These are phyloP conservation scores for Rhineura floridana DNA, from an alignment of 2,113 vertebrate species.

Conservation along the genomic window DNA sequence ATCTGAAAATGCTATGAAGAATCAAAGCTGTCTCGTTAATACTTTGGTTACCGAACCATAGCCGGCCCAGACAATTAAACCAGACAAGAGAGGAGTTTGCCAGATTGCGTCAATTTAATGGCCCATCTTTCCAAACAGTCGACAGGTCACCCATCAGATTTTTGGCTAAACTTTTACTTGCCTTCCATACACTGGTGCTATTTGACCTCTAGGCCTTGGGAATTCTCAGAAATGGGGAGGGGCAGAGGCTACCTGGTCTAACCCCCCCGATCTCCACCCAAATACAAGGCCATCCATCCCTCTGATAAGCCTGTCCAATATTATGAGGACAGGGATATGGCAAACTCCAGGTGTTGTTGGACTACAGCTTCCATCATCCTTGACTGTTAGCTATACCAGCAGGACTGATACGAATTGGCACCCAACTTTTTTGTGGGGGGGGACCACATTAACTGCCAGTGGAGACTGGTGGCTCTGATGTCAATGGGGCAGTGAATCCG, in stretches of 20 bases:
- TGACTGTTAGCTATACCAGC: no score
- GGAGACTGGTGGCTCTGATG: no score
- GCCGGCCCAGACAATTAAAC: background rate
- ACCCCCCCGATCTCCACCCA: background rate
- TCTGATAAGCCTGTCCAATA: background rate
- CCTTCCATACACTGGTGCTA: background rate
- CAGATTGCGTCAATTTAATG: background rate
- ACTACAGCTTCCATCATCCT: no score
- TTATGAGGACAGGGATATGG: background rate
- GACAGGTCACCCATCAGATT: background rate
- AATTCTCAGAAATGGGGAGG: background rate
- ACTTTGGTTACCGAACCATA: background rate
- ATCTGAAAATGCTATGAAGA: background rate
- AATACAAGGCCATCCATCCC: background rate
- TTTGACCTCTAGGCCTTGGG: background rate
- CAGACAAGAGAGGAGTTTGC: background rate
- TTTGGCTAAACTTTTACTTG: background rate
- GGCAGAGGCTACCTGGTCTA: background rate
- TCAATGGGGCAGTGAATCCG: no score
- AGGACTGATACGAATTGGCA: no score
- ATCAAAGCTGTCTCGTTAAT: conserved; percentile 2
- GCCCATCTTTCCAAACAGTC: background rate
- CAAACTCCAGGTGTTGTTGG: no score
- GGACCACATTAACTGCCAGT: no score
- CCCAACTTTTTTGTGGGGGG: no score